A percentile compares a stretch with the other conserved stretches of the same genome.
Evolutionary conservation across 2,797 vertebrate species (phyloP).

Genomic region (Erpetoichthys calabaricus): DNA sequence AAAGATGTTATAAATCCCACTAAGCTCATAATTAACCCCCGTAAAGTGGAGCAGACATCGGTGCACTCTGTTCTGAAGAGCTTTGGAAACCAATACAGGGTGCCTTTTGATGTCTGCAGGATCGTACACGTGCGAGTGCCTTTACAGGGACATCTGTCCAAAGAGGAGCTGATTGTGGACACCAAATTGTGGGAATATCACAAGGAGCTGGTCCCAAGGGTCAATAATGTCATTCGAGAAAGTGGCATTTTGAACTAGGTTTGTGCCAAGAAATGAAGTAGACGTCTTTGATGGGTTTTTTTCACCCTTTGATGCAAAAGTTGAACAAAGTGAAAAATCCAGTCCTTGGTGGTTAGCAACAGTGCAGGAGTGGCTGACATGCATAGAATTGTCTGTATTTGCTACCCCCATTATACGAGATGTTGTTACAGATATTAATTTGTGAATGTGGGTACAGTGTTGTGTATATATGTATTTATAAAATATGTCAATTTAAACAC

Average conservation of each 20-base stretch:
- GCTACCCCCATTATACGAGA: no score
- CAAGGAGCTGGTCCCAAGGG: slow-evolving; percentile 12
- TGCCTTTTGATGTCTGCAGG: slow-evolving; percentile 19
- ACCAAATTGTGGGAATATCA: slow-evolving; percentile 28
- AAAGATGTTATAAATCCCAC: slow-evolving; percentile 17
- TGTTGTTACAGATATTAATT: no score
- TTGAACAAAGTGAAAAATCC: no score
- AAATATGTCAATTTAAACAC: no score
- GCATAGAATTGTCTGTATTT: no score
- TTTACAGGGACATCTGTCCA: slow-evolving; percentile 13
- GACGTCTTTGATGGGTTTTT: no score
- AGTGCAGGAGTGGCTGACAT: no score
- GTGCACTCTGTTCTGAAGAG: slow-evolving; percentile 22
- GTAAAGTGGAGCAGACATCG: slow-evolving; percentile 25
- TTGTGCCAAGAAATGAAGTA: no score
- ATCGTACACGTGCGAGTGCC: slow-evolving; percentile 24
- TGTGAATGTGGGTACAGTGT: no score
- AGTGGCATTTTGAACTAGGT: slow-evolving; percentile 8
- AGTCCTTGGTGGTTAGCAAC: no score
- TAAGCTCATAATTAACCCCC: slow-evolving; percentile 31
- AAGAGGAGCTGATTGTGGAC: slow-evolving; percentile 22
- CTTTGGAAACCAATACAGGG: background rate
- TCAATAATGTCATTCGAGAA: slow-evolving; percentile 15
- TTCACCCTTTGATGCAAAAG: no score
- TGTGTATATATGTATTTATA: no score